These are phyloP conservation scores for Epizoanthus rinbou DNA, from an alignment of 92 coral and sea anemone species.

Conservation along the genomic window DNA sequence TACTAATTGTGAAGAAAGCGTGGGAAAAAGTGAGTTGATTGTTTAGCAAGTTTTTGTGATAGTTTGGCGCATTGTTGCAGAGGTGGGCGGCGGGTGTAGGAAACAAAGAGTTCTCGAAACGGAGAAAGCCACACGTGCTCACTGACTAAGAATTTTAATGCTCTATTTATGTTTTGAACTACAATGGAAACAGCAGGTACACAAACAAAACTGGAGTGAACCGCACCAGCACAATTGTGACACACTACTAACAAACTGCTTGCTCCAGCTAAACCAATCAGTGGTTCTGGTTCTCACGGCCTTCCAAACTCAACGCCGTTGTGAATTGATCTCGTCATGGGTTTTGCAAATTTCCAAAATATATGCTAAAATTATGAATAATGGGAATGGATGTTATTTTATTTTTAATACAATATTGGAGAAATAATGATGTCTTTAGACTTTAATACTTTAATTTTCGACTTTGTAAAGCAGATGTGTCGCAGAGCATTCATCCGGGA, in stretches of 20 bases:
- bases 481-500: background rate
- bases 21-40: constrained; percentile 63
- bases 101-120: background rate
- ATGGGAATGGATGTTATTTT: background rate
- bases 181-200: constrained; percentile 8
- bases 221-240: background rate
- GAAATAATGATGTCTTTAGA: background rate
- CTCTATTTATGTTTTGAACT: constrained; percentile 15
- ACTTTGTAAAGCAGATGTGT: background rate
- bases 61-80: constrained; percentile 2
- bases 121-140: constrained; percentile 27
- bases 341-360: background rate
- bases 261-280: background rate
- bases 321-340: background rate
- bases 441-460: background rate
- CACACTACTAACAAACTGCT: background rate
- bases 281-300: background rate
- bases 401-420: too few relatives aligned
- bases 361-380: background rate
- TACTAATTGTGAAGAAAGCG: constrained; percentile 52
- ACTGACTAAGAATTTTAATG: constrained; percentile 7
- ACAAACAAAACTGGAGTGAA: background rate
- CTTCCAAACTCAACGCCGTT: background rate
- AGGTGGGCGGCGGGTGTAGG: constrained; percentile 24
- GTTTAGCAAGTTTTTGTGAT: constrained; percentile 17